Conservation (phyloP, 2,797 vertebrate genomes). For the Pogonophryne albipinna region DNA sequence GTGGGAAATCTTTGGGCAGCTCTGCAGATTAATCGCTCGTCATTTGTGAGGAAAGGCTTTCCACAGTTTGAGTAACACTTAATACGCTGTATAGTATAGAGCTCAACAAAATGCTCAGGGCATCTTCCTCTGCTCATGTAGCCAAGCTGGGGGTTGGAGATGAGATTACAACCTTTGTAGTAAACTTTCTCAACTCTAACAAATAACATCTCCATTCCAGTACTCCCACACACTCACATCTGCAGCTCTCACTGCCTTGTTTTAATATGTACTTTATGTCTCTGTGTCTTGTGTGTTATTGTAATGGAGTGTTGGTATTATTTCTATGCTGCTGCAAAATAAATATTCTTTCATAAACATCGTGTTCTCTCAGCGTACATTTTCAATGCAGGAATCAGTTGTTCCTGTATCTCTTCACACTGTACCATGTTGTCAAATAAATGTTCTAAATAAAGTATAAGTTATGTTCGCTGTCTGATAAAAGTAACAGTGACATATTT, state of each 20-base stretch:
- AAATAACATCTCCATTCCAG: conserved; percentile 14
- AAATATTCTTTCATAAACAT: conserved; percentile 8
- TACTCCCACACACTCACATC: conserved; percentile 29
- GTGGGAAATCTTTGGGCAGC: too few relatives aligned
- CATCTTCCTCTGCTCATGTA: conserved; percentile 23
- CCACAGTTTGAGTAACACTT: background rate
- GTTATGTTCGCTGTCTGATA: background rate
- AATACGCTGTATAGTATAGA: conserved; percentile 1
- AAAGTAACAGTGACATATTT: background rate
- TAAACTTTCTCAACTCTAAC: conserved; percentile 22
- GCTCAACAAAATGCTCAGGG: conserved; percentile 11
- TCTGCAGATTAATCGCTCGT: background rate
- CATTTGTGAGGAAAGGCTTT: background rate
- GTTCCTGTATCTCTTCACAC: background rate
- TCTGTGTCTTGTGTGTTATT: background rate
- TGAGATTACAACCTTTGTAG: conserved; percentile 13
- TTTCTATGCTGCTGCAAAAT: background rate
- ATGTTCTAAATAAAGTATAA: background rate
- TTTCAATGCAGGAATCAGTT: background rate
- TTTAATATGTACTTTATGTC: conserved; percentile 8
- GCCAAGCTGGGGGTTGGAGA: conserved; percentile 11
- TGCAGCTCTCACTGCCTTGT: conserved; percentile 16
- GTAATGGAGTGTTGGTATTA: background rate
- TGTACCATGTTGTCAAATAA: background rate
- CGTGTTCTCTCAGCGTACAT: background rate